Base-by-base conservation (phyloP, 2,113 vertebrate genomes). In the Maccullochella peelii region DNA sequence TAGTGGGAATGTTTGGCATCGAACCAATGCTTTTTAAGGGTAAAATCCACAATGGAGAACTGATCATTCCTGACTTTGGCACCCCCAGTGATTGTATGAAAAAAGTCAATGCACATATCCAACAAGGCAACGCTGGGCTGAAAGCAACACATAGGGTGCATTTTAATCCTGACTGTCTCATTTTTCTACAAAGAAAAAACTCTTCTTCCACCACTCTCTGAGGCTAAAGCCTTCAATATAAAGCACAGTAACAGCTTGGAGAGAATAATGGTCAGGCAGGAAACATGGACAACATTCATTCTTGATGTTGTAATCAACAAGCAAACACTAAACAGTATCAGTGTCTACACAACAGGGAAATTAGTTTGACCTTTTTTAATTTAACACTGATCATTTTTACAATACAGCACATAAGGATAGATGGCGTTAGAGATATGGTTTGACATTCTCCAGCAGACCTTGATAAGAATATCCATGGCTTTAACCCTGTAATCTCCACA, bases 401-500 rank as follows among this genome's bases (percentile, higher is more conserved):
- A 33, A 11, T 44, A 1, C 11, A 25, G 49, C 27, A 15, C 36
- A 23, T 20, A n/a, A 12, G 12, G 5, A 59, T 38, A 8, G 73
- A 63, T 58, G 52, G n/a, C 9, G 57, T 10, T 23, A 0, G 21
- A 77, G 36, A 67, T 65, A 61, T 65, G 42, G 40, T 40, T 57
- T 82, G 50, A 66, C 65, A 67, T 49, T 62, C 38, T 89, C 66
- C 25, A 8, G 54, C 33, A 36, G 50, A 68, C 30, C 54, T 57
- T 50, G 66, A 79, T 59, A 33, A 66, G 54, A 57, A n/a, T 72
- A 67, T 73, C 50, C 15, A 36, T 6, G 7, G 54, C 58, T 82
- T 74, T 72, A 44, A 84, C 73, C 74, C 61, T 47, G 36, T 66
- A 49, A 79, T 79, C 62, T 72, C 62, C 36, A 23, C 74, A 74